Evolutionary conservation across 1,140 invertebrate species (phyloP), one percentile per base, ranked within the genome.

Genomic region (Microplitis mediator): DNA sequence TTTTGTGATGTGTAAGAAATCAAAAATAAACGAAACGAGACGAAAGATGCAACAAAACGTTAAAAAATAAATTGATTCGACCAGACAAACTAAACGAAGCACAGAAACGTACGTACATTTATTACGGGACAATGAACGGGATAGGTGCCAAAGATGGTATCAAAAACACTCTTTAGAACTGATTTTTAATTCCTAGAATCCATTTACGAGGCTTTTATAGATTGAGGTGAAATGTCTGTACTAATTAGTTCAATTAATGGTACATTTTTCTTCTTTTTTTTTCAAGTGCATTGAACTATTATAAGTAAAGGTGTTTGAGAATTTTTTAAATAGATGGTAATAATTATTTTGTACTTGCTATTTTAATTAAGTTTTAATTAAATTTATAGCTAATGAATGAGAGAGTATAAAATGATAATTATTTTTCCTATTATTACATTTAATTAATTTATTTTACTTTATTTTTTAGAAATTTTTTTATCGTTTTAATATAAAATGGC

Each of bases 91-190:
- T 11, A 23, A 32, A 23, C 14, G n/a, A 56, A 1, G 0, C 6
- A 45, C 39, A 61, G 4, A 61, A 11, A 45, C 39, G 8, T 11
- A 9, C 39, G 11, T 11, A 45, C 5, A 45, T 45, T 45, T 45
- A 45, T 65, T 65, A 45, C 63, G 63, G 63, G 63, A 65, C 63
- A 65, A 65, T 65, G 36, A 65, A 65, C 63, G 63, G 63, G 63
- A 65, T 39, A 65, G 63, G 36, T 65, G 63, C 63, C 63, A 51
- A 65, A 65, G 63, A 65, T 65, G 63, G 63, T 65, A 65, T 65
- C 39, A 5, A 50, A 13, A 13, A 16, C 35, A 23, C 60, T 32
- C 32, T 14, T 11, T 9, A 65, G 34, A 65, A 65, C 50, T 45
- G 36, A 65, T 65, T 65, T 65, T 11, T 50, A 50, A 39, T 65